Evolutionary conservation across 1,140 invertebrate genomes (phyloP).

Genomic region (Leptinotarsa texana): DNA sequence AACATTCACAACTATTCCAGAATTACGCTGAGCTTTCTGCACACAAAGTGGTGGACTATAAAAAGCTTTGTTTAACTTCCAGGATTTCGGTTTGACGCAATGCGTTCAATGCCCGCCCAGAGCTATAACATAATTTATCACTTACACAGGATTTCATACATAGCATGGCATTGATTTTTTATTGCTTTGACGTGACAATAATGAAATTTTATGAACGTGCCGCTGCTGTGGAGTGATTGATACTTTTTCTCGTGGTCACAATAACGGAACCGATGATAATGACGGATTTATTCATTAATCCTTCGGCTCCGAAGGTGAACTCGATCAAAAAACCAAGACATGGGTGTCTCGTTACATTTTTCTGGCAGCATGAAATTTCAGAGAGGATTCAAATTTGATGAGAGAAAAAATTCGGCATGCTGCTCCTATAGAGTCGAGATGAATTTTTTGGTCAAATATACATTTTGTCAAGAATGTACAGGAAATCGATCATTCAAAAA

Average conservation of each 20-base stretch:
- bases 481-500: too few relatives aligned
- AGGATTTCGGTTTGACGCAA: slow-evolving; percentile 22
- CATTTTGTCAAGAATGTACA: too few relatives aligned
- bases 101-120: slow-evolving; percentile 23
- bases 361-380: too few relatives aligned
- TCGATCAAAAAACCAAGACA: too few relatives aligned
- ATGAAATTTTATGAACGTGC: slow-evolving; percentile 21
- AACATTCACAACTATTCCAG: neutral
- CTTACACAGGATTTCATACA: slow-evolving; percentile 12
- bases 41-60: slow-evolving; percentile 14
- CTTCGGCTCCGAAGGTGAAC: too few relatives aligned
- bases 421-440: too few relatives aligned
- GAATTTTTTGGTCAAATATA: too few relatives aligned
- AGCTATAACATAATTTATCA: slow-evolving; percentile 29
- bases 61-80: slow-evolving; percentile 24
- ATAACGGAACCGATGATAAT: neutral
- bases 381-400: too few relatives aligned
- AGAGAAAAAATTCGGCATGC: too few relatives aligned
- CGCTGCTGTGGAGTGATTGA: slow-evolving; percentile 8
- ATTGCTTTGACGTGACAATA: slow-evolving; percentile 22
- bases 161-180: slow-evolving; percentile 17
- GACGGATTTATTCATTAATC: neutral
- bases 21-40: slow-evolving; percentile 8
- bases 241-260: slow-evolving; percentile 11
- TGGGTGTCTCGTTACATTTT: too few relatives aligned